Conservation (phyloP, 2,797 vertebrate species). For the Dermochelys coriacea region DNA sequence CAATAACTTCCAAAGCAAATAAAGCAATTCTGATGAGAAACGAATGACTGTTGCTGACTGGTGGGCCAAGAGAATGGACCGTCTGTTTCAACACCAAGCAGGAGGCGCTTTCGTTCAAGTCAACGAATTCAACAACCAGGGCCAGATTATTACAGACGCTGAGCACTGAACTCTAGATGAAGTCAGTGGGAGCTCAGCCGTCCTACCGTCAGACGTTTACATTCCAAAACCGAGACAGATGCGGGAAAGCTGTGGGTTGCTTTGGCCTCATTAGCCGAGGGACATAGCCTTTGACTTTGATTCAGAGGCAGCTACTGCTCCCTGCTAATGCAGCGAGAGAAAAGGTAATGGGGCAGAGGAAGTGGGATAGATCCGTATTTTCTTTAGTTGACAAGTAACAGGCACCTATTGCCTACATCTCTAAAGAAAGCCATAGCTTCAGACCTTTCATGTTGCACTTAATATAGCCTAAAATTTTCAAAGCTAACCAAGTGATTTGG, state of each 20-base stretch:
- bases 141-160: not conserved
- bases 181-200: not conserved
- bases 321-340: not conserved
- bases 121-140: not conserved
- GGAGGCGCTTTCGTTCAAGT: not conserved
- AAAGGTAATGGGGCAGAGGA: not conserved
- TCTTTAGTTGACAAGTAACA: not conserved
- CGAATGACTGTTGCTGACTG: not conserved
- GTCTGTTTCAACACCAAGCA: rapidly evolving
- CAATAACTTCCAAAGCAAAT: not conserved
- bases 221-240: not conserved
- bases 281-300: rapidly evolving
- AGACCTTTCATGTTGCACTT: not conserved
- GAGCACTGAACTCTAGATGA: not conserved
- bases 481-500: not conserved
- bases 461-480: not conserved
- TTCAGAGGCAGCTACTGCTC: not conserved
- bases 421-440: rapidly evolving
- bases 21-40: not conserved
- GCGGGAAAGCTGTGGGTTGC: not conserved
- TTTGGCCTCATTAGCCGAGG: not conserved
- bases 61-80: not conserved
- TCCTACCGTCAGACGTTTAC: not conserved
- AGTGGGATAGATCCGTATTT: rapidly evolving
- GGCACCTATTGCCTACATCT: rapidly evolving